phyloP scores from a whole-genome alignment of 1,140 invertebrate genomes.

The Bilobella aurantiaca region DNA sequence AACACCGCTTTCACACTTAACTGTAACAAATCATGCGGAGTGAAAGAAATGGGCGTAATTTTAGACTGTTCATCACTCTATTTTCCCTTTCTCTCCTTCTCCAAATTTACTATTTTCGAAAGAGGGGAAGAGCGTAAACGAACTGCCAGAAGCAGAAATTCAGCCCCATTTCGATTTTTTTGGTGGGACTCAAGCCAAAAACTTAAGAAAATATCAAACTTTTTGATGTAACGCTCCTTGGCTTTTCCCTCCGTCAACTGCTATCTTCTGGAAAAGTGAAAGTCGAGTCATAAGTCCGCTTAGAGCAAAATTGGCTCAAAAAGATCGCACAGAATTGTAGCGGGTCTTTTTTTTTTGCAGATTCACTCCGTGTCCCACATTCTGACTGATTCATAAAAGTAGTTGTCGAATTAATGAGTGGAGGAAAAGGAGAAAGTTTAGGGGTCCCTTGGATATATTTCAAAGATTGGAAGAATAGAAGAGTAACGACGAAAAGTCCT shows the following conservation, averaged over 20 bases:
- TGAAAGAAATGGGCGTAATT: slow-evolving; percentile 5
- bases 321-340: no score
- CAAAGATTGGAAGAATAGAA: slow-evolving; percentile 15
- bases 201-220: background rate
- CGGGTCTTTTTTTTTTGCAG: no score
- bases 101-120: background rate
- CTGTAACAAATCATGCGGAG: slow-evolving; percentile 18
- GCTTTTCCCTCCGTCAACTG: background rate
- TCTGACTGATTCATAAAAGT: no score
- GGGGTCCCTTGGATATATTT: slow-evolving; percentile 34
- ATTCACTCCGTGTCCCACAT: no score
- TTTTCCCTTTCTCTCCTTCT: slow-evolving; percentile 1
- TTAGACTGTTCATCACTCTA: slow-evolving; percentile 16
- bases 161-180: background rate
- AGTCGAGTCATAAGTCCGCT: no score
- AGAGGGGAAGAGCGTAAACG: background rate
- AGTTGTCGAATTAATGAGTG: slow-evolving; percentile 34
- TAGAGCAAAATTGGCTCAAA: no score
- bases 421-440: slow-evolving; percentile 26
- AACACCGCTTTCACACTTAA: slow-evolving; percentile 8
- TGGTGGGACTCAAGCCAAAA: background rate
- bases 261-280: background rate
- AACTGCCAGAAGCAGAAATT: slow-evolving; percentile 1
- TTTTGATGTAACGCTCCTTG: no score
- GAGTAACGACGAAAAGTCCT: slow-evolving; percentile 31